These are phyloP conservation scores for Serilophus lunatus DNA, from an alignment of 2,113 vertebrate species.

Conservation along the genomic window DNA sequence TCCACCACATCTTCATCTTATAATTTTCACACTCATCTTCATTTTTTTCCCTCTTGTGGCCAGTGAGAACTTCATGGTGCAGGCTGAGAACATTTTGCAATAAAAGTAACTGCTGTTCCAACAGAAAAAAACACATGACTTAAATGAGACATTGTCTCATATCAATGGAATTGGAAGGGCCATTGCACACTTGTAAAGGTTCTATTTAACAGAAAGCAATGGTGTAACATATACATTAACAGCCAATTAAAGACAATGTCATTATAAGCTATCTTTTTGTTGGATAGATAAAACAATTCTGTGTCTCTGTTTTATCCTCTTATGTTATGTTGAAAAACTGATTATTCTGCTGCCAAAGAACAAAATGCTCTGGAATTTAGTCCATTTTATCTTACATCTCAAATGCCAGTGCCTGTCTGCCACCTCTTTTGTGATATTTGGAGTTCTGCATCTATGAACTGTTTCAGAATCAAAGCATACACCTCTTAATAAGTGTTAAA, in stretches of 20 bases:
- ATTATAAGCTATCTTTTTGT: not conserved
- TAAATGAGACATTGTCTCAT: not conserved
- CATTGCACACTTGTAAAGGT: not conserved
- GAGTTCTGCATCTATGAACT: not conserved
- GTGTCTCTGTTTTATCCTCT: not conserved
- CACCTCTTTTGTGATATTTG: not conserved
- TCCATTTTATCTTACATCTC: not conserved
- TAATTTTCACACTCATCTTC: not conserved
- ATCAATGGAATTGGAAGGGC: not conserved
- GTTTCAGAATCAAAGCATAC: not conserved
- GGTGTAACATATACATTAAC: not conserved
- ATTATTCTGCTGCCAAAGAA: constrained; percentile 17
- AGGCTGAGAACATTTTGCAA: not conserved
- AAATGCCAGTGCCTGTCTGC: not conserved
- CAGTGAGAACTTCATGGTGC: not conserved
- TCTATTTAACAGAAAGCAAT: not conserved
- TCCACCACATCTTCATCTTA: fast-evolving
- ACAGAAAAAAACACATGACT: not conserved
- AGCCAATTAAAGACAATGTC: not conserved
- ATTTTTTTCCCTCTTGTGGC: not conserved
- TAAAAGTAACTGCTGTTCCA: not conserved
- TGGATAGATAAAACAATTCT: not conserved
- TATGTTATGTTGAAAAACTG: not conserved
- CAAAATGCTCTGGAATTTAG: not conserved
- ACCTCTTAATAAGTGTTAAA: not conserved